Conservation (phyloP, 2,888 invertebrate species). For the Spicauda simplicius region DNA sequence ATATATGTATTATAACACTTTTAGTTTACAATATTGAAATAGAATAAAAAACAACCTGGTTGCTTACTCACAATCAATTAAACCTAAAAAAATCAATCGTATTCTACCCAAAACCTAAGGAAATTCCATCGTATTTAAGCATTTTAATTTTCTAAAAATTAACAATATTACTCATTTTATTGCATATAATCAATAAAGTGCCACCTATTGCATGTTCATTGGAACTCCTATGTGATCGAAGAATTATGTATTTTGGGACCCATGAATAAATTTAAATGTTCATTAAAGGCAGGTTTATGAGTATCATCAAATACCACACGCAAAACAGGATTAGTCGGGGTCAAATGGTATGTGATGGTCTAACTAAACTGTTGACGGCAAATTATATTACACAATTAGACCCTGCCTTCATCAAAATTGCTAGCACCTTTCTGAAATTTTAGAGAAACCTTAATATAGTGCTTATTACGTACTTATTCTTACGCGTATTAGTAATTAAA, state of each 20-base stretch:
- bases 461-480: conserved; percentile 13
- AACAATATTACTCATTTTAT: too few relatives aligned
- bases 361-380: conserved; percentile 40
- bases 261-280: conserved; percentile 36
- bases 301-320: conserved; percentile 68
- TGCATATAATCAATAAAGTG: too few relatives aligned
- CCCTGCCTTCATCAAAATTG: conserved; percentile 47
- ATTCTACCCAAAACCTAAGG: too few relatives aligned
- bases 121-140: too few relatives aligned
- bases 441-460: conserved; percentile 11
- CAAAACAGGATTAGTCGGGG: conserved; percentile 66
- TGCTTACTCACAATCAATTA: too few relatives aligned
- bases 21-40: too few relatives aligned
- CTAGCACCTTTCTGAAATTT: conserved; percentile 31
- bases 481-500: conserved; percentile 29
- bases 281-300: conserved; percentile 52
- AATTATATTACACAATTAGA: conserved; percentile 59
- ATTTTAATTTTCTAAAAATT: too few relatives aligned
- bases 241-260: conserved; percentile 27
- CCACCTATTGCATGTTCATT: too few relatives aligned
- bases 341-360: conserved; percentile 49
- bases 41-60: too few relatives aligned
- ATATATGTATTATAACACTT: too few relatives aligned
- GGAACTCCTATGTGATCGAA: conserved; percentile 1
- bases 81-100: too few relatives aligned